Evolutionary conservation across 1,140 invertebrate species (phyloP).

Genomic region (Zaprionus kolodkinae): DNA sequence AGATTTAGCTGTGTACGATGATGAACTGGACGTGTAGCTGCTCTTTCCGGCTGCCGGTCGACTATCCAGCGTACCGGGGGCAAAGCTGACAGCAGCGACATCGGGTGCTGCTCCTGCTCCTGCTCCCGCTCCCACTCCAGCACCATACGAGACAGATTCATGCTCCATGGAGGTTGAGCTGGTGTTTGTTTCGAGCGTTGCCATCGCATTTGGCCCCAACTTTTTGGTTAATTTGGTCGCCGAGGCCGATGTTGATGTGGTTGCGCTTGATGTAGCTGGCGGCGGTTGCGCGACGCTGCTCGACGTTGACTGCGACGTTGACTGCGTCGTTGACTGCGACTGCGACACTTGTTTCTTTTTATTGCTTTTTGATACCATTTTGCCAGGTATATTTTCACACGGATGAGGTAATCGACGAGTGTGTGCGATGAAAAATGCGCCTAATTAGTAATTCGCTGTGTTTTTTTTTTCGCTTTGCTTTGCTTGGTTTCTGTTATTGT

Average conservation of each 20-base stretch:
- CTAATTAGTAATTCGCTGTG: conserved; percentile 43
- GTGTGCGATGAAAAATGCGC: conserved; percentile 52
- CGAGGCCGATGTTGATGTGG: conserved; percentile 69
- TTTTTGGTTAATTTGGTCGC: conserved; percentile 70
- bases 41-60: conserved; percentile 32
- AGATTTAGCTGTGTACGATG: conserved; percentile 49
- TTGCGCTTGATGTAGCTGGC: conserved; percentile 70
- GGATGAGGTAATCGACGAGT: conserved; percentile 73
- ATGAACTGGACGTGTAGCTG: conserved; percentile 59
- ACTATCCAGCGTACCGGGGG: conserved; percentile 5
- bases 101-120: neutral
- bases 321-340: conserved; percentile 33
- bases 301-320: conserved; percentile 12
- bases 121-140: no score
- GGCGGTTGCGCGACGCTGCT: conserved; percentile 21
- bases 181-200: conserved; percentile 61
- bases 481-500: conserved; percentile 18
- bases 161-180: conserved; percentile 71
- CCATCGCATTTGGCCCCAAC: conserved; percentile 66
- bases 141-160: conserved; percentile 60
- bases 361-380: conserved; percentile 83
- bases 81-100: neutral
- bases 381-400: conserved; percentile 58
- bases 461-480: conserved; percentile 11
- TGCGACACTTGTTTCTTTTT: conserved; percentile 82